These are phyloP conservation scores for Euplagia quadripunctaria DNA, from an alignment of 2,888 invertebrate species.

Conservation along the genomic window DNA sequence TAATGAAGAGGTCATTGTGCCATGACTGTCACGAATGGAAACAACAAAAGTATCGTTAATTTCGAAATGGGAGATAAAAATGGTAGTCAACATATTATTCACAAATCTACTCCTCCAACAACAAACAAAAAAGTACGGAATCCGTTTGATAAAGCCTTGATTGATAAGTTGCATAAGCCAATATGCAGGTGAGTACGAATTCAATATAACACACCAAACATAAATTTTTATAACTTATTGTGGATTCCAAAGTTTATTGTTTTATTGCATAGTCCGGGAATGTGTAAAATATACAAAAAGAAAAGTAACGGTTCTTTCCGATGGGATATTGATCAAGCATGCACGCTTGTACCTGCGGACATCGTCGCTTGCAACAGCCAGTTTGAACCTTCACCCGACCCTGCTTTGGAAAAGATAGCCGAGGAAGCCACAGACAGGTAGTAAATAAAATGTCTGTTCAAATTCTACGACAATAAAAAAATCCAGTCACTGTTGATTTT, in stretches of 20 bases:
- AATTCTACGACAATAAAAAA: not conserved
- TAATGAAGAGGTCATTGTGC: constrained; percentile 49
- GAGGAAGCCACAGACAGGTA: constrained; percentile 89
- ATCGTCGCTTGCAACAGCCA: constrained; percentile 90
- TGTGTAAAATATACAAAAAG: constrained; percentile 84
- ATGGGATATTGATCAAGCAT: constrained; percentile 92
- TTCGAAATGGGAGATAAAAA: constrained; percentile 82
- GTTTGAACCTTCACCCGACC: constrained; percentile 88
- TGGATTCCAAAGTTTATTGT: not conserved
- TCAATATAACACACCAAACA: not conserved
- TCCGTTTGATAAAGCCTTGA: constrained; percentile 90
- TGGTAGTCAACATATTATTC: constrained; percentile 66
- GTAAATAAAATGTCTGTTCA: not conserved
- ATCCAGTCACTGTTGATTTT: not conserved
- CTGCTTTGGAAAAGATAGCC: constrained; percentile 88
- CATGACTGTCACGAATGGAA: constrained; percentile 35
- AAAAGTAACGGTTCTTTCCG: constrained; percentile 72
- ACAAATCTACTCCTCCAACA: constrained; percentile 78
- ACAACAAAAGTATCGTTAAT: constrained; percentile 67
- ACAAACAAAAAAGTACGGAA: constrained; percentile 86
- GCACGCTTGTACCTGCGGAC: constrained; percentile 89
- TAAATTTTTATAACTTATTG: not conserved
- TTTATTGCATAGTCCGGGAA: constrained; percentile 73
- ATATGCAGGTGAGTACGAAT: constrained; percentile 88
- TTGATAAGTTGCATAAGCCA: constrained; percentile 89